These are phyloP conservation scores for Phorcus lineatus DNA, from an alignment of 2,888 invertebrate species.

Conservation along the genomic window DNA sequence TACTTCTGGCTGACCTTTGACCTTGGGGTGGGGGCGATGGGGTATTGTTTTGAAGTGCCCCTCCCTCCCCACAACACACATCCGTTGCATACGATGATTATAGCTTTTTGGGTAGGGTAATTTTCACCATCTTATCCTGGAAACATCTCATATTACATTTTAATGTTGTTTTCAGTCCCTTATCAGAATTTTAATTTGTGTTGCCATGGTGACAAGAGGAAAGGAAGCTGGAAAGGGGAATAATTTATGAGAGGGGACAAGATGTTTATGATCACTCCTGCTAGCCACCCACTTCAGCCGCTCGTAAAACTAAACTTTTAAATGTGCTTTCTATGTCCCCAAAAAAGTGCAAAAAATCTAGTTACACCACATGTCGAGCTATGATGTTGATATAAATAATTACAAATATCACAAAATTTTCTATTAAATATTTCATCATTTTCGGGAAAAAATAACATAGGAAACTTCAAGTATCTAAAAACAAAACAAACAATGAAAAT, in stretches of 20 bases:
- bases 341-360: not conserved
- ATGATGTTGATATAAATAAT: too few species aligned
- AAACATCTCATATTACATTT: constrained; percentile 51
- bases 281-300: constrained; percentile 18
- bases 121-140: constrained; percentile 37
- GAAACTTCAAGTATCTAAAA: too few species aligned
- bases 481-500: too few species aligned
- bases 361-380: too few species aligned
- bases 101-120: constrained; percentile 20
- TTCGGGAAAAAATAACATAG: too few species aligned
- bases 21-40: not conserved
- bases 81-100: constrained; percentile 16
- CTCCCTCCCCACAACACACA: not conserved
- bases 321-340: not conserved
- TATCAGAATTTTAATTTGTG: constrained; percentile 65
- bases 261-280: constrained; percentile 35
- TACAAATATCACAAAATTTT: too few species aligned
- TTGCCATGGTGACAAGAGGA: constrained; percentile 57
- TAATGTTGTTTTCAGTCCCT: constrained; percentile 60
- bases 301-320: not conserved
- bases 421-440: too few species aligned
- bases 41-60: not conserved
- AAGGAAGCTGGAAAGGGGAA: constrained; percentile 50
- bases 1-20: not conserved
- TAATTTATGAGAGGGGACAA: constrained; percentile 51